Evolutionary conservation across 2,113 vertebrate species (phyloP).

Genomic region (Falcunculus frontatus): DNA sequence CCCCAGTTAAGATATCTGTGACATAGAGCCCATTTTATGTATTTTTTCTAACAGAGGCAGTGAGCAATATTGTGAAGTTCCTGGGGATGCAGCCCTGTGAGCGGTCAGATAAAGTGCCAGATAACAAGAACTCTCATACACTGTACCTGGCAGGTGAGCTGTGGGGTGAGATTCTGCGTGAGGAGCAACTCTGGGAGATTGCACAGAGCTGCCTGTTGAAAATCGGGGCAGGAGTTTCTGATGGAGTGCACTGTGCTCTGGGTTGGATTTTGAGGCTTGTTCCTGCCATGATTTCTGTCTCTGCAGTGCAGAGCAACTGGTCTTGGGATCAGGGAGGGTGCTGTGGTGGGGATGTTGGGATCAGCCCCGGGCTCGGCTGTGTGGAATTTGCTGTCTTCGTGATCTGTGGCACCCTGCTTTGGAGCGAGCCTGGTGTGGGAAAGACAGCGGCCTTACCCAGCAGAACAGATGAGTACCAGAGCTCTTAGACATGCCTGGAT

Average conservation of each 20-base stretch:
- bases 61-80: conserved; percentile 81
- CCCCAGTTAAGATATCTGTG: not conserved
- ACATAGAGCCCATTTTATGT: not conserved
- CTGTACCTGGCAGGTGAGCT: conserved; percentile 78
- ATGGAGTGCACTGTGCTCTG: fast-evolving
- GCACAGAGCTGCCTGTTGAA: not conserved
- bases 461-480: not conserved
- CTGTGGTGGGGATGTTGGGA: not conserved
- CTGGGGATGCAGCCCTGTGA: conserved; percentile 84
- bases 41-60: conserved; percentile 70
- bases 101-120: conserved; percentile 79
- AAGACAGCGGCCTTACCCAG: not conserved
- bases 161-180: not conserved
- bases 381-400: not conserved
- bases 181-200: not conserved
- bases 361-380: not conserved
- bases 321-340: not conserved
- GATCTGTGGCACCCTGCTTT: not conserved
- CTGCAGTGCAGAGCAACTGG: not conserved
- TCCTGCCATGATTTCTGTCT: not conserved
- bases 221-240: not conserved
- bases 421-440: not conserved
- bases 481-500: not conserved
- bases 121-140: conserved; percentile 80
- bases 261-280: not conserved